phyloP scores from a whole-genome alignment of 2,113 vertebrate genomes.

The Hippopotamus amphibius region DNA sequence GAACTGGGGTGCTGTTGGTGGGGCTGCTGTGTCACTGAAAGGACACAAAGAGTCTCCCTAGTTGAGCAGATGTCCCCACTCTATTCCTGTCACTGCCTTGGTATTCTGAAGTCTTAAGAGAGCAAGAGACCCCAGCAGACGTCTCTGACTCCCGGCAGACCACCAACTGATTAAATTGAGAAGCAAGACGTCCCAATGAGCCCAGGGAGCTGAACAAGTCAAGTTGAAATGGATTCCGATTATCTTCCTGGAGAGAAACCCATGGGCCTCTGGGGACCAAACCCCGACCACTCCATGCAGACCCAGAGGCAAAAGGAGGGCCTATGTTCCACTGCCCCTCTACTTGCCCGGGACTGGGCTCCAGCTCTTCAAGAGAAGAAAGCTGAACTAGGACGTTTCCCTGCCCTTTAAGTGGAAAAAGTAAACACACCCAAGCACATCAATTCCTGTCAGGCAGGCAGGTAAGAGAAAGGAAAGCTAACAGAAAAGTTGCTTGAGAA shows the following conservation, averaged over 20 bases:
- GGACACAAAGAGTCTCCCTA: neutral
- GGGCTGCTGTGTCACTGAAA: neutral
- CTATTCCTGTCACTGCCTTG: neutral
- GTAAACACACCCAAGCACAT: neutral
- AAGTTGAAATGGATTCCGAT: neutral
- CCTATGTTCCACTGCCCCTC: neutral
- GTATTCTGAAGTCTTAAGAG: neutral
- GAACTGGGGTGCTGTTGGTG: neutral
- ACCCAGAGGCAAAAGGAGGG: neutral
- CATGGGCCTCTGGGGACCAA: neutral
- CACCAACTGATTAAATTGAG: neutral
- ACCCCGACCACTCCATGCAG: neutral
- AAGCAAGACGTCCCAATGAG: neutral
- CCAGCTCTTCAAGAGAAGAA: neutral
- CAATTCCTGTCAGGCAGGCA: neutral
- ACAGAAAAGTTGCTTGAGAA: neutral
- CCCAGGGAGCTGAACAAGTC: neutral
- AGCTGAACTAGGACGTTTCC: neutral
- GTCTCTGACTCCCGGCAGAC: neutral
- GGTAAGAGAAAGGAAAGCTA: neutral
- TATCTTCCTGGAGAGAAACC: neutral
- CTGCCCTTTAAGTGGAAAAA: constrained; percentile 11
- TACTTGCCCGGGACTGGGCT: neutral
- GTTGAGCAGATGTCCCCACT: neutral
- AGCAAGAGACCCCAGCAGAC: neutral